Evolutionary conservation across 2,888 invertebrate genomes (phyloP), one percentile per base, ranked within the genome.

Genomic region (Pachymerium ferrugineum): DNA sequence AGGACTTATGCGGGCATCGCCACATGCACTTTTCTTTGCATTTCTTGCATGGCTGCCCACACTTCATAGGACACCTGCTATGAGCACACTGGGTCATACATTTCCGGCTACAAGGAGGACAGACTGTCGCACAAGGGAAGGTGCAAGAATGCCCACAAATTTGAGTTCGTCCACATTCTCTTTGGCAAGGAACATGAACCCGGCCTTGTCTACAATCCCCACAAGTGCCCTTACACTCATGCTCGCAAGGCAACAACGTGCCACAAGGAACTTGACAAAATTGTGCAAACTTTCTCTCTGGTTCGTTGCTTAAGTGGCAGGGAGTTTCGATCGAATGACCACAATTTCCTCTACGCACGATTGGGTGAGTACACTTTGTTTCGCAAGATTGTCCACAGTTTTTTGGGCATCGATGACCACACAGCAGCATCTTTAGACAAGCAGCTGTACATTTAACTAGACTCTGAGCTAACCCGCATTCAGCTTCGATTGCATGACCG

Each of bases 71-170:
- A 75, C 83, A 83, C 31, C 68, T 76, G 67, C 77, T 80, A 76
- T 82, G 82, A 1, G 74, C 22, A 74, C 82, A 82, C 25, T 77
- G 62, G 74, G 80, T 82, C 74, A 79, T 76, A 77, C 84, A 84
- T 28, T 72, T 73, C n/a, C 76, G 68, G 67, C 77, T 72, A 74
- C 83, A 83, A 0, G 83, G 84, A 14, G 79, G 79, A 75, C 84
- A 85, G 22, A 77, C 76, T 33, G 79, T 78, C 29, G 80, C 77
- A 74, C 84, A 84, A 2, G 74, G 73, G n/a, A 78, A 78, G 29
- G 74, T 72, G 76, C 84, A 85, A n/a, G 79, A 75, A 75, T 82
- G 82, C 4, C 81, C 81, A 76, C 82, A 82, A 8, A 83, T 79
- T 3, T 84, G 79, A 3, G 76, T 74, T 14, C 81, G 78, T 4